These are phyloP conservation scores for Balanococcus diminutus DNA, from an alignment of 2,888 invertebrate species.

Conservation along the genomic window DNA sequence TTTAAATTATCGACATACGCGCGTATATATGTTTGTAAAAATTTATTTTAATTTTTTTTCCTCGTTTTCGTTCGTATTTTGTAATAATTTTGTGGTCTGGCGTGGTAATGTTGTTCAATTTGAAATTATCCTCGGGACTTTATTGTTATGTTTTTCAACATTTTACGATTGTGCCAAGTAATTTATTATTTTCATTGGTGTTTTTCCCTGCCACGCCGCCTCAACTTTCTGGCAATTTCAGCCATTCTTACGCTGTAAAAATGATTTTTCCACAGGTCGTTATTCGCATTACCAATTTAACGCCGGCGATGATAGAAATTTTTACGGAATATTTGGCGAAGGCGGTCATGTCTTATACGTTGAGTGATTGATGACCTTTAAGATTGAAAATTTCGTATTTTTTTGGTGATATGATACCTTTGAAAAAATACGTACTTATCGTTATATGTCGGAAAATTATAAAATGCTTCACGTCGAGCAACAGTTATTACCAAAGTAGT, in stretches of 20 bases:
- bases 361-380: not conserved
- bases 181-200: slow-evolving; percentile 32
- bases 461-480: slow-evolving; percentile 13
- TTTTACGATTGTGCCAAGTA: slow-evolving; percentile 36
- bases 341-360: not conserved
- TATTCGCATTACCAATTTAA: not conserved
- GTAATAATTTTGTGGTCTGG: slow-evolving; percentile 26
- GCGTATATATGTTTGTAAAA: slow-evolving; percentile 32
- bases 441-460: not conserved
- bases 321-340: not conserved
- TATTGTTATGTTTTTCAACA: slow-evolving; percentile 38
- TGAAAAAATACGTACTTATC: not conserved
- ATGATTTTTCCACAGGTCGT: not conserved
- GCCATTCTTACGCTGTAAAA: slow-evolving; percentile 26
- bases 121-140: slow-evolving; percentile 46
- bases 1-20: slow-evolving; percentile 50
- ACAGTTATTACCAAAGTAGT: slow-evolving; percentile 13
- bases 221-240: not conserved
- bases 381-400: not conserved
- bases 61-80: slow-evolving; percentile 44
- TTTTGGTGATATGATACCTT: not conserved
- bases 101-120: slow-evolving; percentile 45
- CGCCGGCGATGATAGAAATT: not conserved
- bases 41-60: slow-evolving; percentile 47
- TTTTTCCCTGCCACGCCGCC: not conserved